Conservation (phyloP, 35 echinoderm and acorn worm species). For the Anneissia japonica region DNA sequence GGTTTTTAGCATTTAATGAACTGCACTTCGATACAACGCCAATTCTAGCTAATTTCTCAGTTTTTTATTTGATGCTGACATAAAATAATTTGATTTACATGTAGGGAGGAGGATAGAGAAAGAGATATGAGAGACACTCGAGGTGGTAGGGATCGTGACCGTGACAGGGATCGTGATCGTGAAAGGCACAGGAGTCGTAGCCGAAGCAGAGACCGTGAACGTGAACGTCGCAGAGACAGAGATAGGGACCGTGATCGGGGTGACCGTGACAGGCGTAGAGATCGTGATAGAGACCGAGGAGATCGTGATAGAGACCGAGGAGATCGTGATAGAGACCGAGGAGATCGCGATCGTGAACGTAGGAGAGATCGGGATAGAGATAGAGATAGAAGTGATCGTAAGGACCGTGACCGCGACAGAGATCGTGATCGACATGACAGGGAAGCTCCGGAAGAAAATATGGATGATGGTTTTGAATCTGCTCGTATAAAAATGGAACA, state of each 20-base stretch:
- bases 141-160: not conserved
- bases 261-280: slow-evolving; percentile 25
- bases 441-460: not conserved
- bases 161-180: not conserved
- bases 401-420: not conserved
- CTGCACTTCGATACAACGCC: not conserved
- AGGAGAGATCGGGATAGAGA: not conserved
- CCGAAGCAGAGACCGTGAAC: slow-evolving; percentile 20
- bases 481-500: not conserved
- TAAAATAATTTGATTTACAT: too few species aligned
- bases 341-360: slow-evolving; percentile 9
- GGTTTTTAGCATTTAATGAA: not conserved
- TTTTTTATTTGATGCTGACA: not conserved
- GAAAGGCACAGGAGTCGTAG: not conserved
- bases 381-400: not conserved
- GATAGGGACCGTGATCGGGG: not conserved
- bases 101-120: slow-evolving; percentile 25
- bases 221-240: slow-evolving; percentile 15
- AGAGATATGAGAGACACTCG: slow-evolving; percentile 1
- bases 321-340: not conserved
- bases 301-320: slow-evolving; percentile 17
- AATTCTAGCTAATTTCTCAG: not conserved
- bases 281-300: slow-evolving; percentile 16
- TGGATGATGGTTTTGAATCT: not conserved
- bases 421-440: not conserved